Evolutionary conservation across 2,888 invertebrate genomes (phyloP), one percentile per base, ranked within the genome.

Genomic region (Drepanosiphum platanoidis): DNA sequence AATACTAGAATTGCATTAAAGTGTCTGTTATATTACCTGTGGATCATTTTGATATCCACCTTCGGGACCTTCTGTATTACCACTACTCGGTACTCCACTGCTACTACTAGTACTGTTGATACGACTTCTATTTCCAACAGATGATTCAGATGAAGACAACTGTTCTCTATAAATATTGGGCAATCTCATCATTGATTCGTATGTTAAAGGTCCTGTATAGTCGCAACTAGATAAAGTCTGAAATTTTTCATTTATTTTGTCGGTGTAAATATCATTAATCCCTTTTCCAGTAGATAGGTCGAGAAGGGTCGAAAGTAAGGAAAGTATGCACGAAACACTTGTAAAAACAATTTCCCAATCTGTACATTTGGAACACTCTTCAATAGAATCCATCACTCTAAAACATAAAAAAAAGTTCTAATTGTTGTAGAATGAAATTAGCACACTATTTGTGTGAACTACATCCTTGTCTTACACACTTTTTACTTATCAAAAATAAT

Each of bases 381-480:
- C 96, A 89, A 97, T 94, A 0, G 96, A 96, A 89, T 97, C 97
- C 93, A 97, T 95, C 88, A 96, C 94, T 88, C 97, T 95, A 88
- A 30, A 90, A 89, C 64, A 86, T 32, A 79, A 30, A 64, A 32
- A 42, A 42, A n/a, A 79, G 68, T 52, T 46, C 30, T 66, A 32
- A 52, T 3, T 52, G 4, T n/a, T 39, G 4, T 39, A 39, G 39
- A n/a, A n/a, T 3, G 52, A 1, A 4, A 52, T 52, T 52, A 52
- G 1, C 52, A 18, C 18, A 52, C 52, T n/a, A n/a, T n/a, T n/a
- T n/a, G n/a, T n/a, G n/a, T n/a, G n/a, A n/a, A n/a, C n/a, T n/a
- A n/a, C n/a, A n/a, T n/a, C n/a, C n/a, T n/a, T n/a, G n/a, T n/a
- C n/a, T n/a, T n/a, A n/a, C n/a, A n/a, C n/a, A n/a, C n/a, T n/a